Evolutionary conservation across 2,888 invertebrate species (phyloP), one percentile per base, ranked within the genome.

Genomic region (Leucophora obtusa): DNA sequence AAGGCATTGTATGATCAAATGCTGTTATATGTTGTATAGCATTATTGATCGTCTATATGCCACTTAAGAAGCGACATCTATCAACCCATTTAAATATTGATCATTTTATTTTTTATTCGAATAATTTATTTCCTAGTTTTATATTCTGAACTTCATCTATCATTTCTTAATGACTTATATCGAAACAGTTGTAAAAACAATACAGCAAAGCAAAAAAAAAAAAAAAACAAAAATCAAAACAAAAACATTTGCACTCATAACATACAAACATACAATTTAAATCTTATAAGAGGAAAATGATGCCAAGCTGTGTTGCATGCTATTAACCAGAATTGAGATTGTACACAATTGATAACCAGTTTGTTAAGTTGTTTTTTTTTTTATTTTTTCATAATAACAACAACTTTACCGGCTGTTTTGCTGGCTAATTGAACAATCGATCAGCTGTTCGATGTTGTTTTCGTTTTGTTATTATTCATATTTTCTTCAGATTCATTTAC

Each of bases 371-470:
- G 35, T 10, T 62, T 69, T 28, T 58, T 0, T 62, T 28, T 58
- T 0, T 62, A 54, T 15, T 73, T 28, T 56, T 35, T 72, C 14
- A 56, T 50, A 47, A 35, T 35, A 65, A 58, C 24, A 65, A 63
- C 5, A 43, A 11, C 63, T 63, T 59, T 63, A 71, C 70, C 70
- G 70, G 76, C 65, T 65, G 47, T 38, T 70, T 65, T 76, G 65
- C 65, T 65, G 65, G 65, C 11, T 63, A 58, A 76, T 72, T 73
- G 54, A 65, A 60, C 58, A 76, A 72, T 58, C 58, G 68, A 76
- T 80, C 80, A 80, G 80, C 80, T 80, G 68, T 79, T 79, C 69
- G 50, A 60, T 63, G 38, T 68, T 71, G 63, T 35, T 21, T 62
- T 63, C 24, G 24, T 43, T 58, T 63, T 59, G 47, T 63, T 38